Percentiles rank a stretch among this genome's conserved stretches.
Conservation (phyloP, 1,140 invertebrate species). For the Lepidostoma basale region DNA sequence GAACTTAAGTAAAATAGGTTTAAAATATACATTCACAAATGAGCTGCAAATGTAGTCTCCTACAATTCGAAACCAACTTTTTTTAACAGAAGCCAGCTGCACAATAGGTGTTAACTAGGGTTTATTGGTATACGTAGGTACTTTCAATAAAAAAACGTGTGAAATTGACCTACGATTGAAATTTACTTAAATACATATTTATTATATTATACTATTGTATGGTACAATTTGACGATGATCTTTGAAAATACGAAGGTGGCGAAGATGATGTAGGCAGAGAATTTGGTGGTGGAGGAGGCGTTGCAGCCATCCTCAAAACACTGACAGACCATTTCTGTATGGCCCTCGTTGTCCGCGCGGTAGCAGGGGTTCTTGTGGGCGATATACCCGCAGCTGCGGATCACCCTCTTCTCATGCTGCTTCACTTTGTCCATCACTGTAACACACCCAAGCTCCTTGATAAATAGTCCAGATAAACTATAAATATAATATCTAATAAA, state of each 20-base stretch:
- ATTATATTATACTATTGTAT: not conserved
- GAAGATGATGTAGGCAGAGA: not conserved
- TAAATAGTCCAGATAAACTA: too few species aligned
- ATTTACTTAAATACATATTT: not conserved
- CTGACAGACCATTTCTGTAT: slow-evolving; percentile 39
- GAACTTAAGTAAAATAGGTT: too few species aligned
- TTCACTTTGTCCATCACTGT: slow-evolving; percentile 39
- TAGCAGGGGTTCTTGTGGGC: slow-evolving; percentile 39
- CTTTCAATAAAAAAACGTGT: too few species aligned
- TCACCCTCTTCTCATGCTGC: slow-evolving; percentile 23
- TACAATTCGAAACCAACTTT: too few species aligned
- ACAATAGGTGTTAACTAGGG: too few species aligned
- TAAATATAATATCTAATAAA: too few species aligned
- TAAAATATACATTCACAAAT: too few species aligned
- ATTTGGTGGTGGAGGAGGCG: not conserved
- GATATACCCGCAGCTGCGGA: slow-evolving; percentile 39
- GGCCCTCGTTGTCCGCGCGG: slow-evolving; percentile 40
- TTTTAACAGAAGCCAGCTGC: too few species aligned
- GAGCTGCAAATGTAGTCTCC: too few species aligned
- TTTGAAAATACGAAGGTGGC: not conserved
- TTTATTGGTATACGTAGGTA: too few species aligned
- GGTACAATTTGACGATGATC: not conserved
- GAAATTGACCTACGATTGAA: too few species aligned
- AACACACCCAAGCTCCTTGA: too few species aligned
- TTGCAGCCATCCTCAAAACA: slow-evolving; percentile 43